Evolutionary conservation across 2,888 invertebrate genomes (phyloP), one percentile per base, ranked within the genome.

Genomic region (Drosophila meridionalis): DNA sequence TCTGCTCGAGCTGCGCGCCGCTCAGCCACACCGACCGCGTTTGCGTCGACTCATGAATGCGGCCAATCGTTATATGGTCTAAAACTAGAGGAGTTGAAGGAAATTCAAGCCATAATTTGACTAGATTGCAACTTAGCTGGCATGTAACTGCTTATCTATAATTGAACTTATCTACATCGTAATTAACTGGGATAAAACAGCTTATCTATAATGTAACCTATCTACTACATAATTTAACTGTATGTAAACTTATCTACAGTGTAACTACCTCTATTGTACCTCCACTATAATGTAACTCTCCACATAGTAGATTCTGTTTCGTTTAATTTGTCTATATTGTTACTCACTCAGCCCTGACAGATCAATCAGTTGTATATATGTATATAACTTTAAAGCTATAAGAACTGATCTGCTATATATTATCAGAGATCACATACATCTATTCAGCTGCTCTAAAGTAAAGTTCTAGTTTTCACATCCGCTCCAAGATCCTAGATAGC

Each of bases 1-100:
- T 62, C 30, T 76, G 0, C 58, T 92, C 34, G 92, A 92, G 32
- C 28, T 89, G 9, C 40, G 57, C 3, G n/a, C 76, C 4, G 53
- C 38, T 0, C 53, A 59, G 2, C 73, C 69, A 2, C 63, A 57
- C 0, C 62, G 63, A 2, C 43, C n/a, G 0, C 76, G 70, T 0
- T 40, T 83, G 0, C 56, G 74, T 0, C 68, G 73, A 0, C 42
- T 75, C 0, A 61, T 88, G 65, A 47, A 73, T 53, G 62, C 64
- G 0, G 60, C 64, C 5, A 83, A 87, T 62, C 72, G 56, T 2
- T 78, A 73, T 56, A 38, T 79, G 20, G 70, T 58, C 56, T 79
- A 56, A 53, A 34, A 3, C 32, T 7, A 20, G 20, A 20, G 20
- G 20, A 20, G 20, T 20, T 20, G 20, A 20, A 20, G 20, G 20